A percentile compares a stretch with the other conserved stretches of the same genome.
Evolutionary conservation across 2,113 vertebrate genomes (phyloP).

Genomic region (Tupaia tana): DNA sequence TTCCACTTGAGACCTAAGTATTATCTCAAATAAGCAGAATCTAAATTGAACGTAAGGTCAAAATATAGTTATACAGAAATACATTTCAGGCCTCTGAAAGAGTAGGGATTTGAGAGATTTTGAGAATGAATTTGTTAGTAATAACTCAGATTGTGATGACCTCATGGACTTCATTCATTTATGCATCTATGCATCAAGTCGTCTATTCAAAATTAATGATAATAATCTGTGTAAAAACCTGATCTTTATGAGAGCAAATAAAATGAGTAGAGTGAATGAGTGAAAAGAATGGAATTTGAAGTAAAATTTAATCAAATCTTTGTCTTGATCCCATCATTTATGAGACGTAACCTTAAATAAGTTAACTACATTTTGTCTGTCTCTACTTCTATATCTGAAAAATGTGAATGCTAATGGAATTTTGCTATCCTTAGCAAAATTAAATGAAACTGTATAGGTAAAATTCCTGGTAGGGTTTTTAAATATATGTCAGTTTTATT

Average conservation of each 20-base stretch:
- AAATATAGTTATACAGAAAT: not conserved
- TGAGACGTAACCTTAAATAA: not conserved
- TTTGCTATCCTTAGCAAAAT: not conserved
- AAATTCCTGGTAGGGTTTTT: not conserved
- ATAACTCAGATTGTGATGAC: not conserved
- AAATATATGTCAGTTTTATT: not conserved
- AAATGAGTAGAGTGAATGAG: not conserved
- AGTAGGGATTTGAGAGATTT: not conserved
- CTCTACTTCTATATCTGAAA: not conserved
- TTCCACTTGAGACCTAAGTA: slow-evolving; percentile 30
- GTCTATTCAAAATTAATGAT: not conserved
- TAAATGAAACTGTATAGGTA: not conserved
- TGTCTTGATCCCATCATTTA: not conserved
- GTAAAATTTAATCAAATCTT: not conserved
- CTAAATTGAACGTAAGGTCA: not conserved
- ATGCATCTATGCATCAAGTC: not conserved
- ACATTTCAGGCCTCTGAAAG: not conserved
- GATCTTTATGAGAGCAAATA: not conserved
- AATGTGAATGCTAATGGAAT: not conserved
- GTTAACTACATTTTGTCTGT: not conserved
- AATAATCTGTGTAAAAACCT: not conserved
- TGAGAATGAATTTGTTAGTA: not conserved
- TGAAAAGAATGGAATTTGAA: not conserved
- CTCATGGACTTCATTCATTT: not conserved
- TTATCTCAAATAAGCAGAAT: slow-evolving; percentile 55